These are phyloP conservation scores for Xestobium rufovillosum DNA, from an alignment of 2,888 invertebrate genomes.

Conservation along the genomic window DNA sequence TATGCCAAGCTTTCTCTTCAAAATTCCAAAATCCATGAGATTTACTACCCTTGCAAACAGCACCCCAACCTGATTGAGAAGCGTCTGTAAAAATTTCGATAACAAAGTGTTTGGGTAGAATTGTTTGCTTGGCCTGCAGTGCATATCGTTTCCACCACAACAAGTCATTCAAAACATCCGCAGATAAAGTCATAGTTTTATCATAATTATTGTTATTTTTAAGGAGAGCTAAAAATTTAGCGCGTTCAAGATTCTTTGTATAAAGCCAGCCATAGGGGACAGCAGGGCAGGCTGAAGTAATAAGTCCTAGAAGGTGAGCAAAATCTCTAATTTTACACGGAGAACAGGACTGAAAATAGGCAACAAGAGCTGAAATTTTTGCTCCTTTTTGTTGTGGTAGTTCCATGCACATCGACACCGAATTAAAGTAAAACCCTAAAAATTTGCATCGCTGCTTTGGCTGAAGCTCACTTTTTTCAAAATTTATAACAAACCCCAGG, in stretches of 20 bases:
- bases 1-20: slow-evolving; percentile 14
- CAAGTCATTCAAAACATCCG: too few relatives aligned
- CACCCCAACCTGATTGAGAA: slow-evolving; percentile 20
- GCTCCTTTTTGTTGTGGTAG: slow-evolving; percentile 6
- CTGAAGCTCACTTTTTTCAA: slow-evolving; percentile 9
- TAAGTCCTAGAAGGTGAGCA: too few relatives aligned
- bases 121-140: slow-evolving; percentile 4
- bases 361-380: too few relatives aligned
- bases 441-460: slow-evolving; percentile 9
- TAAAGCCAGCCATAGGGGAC: too few relatives aligned
- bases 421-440: too few relatives aligned
- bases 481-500: slow-evolving; percentile 16
- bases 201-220: too few relatives aligned
- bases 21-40: slow-evolving; percentile 18
- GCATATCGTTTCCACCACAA: slow-evolving; percentile 18
- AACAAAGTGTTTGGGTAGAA: slow-evolving; percentile 11
- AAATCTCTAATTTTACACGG: too few relatives aligned
- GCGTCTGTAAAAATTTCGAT: slow-evolving; percentile 21
- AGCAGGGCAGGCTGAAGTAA: too few relatives aligned
- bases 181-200: too few relatives aligned
- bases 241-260: too few relatives aligned
- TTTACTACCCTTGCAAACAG: slow-evolving; percentile 11
- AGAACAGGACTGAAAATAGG: too few relatives aligned
- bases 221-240: too few relatives aligned
- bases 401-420: slow-evolving; percentile 3